A percentile compares a stretch with the other conserved stretches of the same genome.
Evolutionary conservation across 1,140 invertebrate species (phyloP).

Genomic region (Lasioglossum albipes): DNA sequence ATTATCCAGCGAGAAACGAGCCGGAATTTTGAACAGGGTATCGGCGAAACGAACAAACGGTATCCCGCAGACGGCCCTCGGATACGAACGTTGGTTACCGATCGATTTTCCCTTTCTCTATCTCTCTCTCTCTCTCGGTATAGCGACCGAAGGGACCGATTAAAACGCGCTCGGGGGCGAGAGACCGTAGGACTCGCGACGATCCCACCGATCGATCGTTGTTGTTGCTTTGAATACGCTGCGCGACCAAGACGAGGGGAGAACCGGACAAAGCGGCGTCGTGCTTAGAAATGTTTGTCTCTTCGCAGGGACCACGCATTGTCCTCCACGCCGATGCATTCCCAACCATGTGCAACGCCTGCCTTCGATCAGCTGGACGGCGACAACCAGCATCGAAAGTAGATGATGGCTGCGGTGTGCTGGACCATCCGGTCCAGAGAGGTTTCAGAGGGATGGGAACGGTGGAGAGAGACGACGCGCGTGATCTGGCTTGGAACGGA

Average conservation of each 20-base stretch:
- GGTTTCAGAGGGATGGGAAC: too few relatives aligned
- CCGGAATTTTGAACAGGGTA: not conserved
- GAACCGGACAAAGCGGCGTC: constrained; percentile 2
- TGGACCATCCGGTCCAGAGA: too few relatives aligned
- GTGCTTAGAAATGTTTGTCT: constrained; percentile 40
- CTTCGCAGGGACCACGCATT: constrained; percentile 23
- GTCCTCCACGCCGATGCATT: constrained; percentile 24
- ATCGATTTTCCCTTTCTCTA: not conserved
- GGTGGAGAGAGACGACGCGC: too few relatives aligned
- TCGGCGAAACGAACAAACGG: not conserved
- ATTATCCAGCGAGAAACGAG: not conserved
- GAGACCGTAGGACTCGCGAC: not conserved
- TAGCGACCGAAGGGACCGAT: not conserved
- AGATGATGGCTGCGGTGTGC: too few relatives aligned
- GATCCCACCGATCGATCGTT: not conserved
- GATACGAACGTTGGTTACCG: not conserved
- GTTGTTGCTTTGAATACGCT: not conserved
- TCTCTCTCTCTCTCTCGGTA: too few relatives aligned
- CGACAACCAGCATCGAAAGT: not conserved
- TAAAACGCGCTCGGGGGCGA: too few relatives aligned
- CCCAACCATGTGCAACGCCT: not conserved
- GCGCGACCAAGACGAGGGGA: not conserved
- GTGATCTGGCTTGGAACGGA: too few relatives aligned
- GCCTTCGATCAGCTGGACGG: not conserved
- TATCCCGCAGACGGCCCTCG: not conserved